Base-by-base conservation (phyloP, 2,888 invertebrate species). In the Agrotis clavis region DNA sequence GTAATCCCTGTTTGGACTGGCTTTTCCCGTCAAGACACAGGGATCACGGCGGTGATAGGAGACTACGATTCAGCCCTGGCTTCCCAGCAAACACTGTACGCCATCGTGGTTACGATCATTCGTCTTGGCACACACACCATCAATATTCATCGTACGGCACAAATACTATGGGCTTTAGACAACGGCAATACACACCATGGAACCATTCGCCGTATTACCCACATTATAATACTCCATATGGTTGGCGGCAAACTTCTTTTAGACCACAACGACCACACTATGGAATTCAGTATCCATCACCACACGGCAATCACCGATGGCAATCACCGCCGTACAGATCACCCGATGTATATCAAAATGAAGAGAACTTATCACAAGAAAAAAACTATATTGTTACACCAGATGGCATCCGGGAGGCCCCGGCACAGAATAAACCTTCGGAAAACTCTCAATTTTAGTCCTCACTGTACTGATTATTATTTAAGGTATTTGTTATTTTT, bases 351-450 rank as follows among this genome's bases (percentile, higher is more conserved):
- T 5, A 4, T 35, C 35, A 35, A 35, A 7, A 35, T 35, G 35
- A 35, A 35, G 35, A 35, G 35, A 35, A 35, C 7, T 35, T 6
- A 30, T 5, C 13, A 2, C n/a, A 19, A 41, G 9, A 13, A 25
- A 67, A 35, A 16, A 41, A 3, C n/a, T 45, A 16, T 4, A 53
- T 25, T 45, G 67, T 68, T 13, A 68, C 67, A 53, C 67, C 67
- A 13, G 13, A 19, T 30, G 67, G 67, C 13, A 68, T 68, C 14
- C 67, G 25, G 25, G 41, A 51, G 41, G 67, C 51, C 7, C 67
- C 51, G 25, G 67, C n/a, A 0, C 35, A 35, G 35, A 30, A 30
- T 30, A 35, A 35, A 0, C 35, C 35, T 35, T 35, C 35, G 35
- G 6, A 35, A 35, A 35, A 35, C 35, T 35, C 35, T 35, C 35